phyloP scores from a whole-genome alignment of 2,113 vertebrate species.

The Lagopus leucura region DNA sequence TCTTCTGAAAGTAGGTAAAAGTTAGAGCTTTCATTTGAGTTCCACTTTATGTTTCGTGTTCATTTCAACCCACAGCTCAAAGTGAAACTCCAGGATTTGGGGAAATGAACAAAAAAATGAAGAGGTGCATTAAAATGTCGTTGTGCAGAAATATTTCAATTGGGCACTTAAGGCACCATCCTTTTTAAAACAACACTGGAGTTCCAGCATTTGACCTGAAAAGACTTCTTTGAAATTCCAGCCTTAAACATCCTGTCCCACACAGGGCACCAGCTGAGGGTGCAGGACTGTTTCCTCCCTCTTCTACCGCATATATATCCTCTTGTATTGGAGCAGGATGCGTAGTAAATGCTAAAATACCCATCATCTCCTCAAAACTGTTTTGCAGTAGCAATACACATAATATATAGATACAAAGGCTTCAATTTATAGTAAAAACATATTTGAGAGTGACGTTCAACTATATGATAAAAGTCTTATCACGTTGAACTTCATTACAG shows the following conservation, averaged over 20 bases:
- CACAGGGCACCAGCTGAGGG: neutral
- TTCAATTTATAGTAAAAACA: neutral
- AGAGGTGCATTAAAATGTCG: slow-evolving; percentile 21
- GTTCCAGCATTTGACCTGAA: neutral
- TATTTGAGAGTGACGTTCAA: neutral
- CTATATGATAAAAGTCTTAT: neutral
- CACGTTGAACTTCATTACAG: neutral
- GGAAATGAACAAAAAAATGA: slow-evolving; percentile 31
- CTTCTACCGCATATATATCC: neutral
- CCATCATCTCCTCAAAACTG: neutral
- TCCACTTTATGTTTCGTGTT: slow-evolving; percentile 42
- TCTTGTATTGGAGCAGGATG: neutral
- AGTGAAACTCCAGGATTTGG: slow-evolving; percentile 46
- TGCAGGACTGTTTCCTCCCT: neutral
- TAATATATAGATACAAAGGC: neutral
- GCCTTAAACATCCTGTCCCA: neutral
- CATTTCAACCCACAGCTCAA: slow-evolving; percentile 50
- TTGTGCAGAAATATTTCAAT: slow-evolving; percentile 20
- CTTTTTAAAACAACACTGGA: neutral
- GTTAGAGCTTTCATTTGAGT: slow-evolving; percentile 60
- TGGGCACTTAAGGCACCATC: neutral
- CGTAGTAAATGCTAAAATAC: neutral
- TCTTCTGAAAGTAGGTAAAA: slow-evolving; percentile 59
- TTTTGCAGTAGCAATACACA: neutral
- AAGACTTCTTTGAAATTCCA: slow-evolving; percentile 11